A percentile compares a stretch with the other conserved stretches of the same genome.
Evolutionary conservation across 2,113 vertebrate genomes (phyloP).

Genomic region (Chascanopsetta lugubris): DNA sequence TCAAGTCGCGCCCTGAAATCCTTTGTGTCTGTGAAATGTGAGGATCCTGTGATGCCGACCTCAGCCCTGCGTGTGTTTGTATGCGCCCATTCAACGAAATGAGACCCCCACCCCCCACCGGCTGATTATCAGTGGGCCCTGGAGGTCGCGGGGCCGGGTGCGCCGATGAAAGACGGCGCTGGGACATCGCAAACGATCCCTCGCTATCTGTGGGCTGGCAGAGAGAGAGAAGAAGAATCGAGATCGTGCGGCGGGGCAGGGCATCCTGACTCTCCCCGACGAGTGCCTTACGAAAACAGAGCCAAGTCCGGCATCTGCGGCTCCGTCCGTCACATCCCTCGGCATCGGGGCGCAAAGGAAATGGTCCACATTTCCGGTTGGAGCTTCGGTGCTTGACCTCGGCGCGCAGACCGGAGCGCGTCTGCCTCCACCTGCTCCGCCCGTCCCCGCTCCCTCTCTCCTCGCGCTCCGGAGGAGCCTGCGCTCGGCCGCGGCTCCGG

Average conservation of each 20-base stretch:
- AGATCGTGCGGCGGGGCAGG: background rate
- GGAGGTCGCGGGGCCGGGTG: conserved; percentile 57
- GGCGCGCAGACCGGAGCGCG: too few relatives aligned
- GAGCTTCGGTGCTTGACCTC: conserved; percentile 35
- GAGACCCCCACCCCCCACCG: conserved; percentile 24
- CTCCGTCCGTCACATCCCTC: conserved; percentile 38
- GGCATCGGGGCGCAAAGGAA: conserved; percentile 57
- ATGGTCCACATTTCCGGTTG: conserved; percentile 55
- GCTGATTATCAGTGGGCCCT: conserved; percentile 25
- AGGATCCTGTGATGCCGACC: conserved; percentile 43
- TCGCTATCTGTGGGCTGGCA: conserved; percentile 30
- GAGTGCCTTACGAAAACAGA: conserved; percentile 38
- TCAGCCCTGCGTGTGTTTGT: conserved; percentile 26
- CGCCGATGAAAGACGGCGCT: conserved; percentile 46
- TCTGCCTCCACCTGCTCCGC: background rate
- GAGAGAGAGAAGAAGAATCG: conserved; percentile 1
- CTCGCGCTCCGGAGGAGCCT: conserved; percentile 4
- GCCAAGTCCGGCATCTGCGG: conserved; percentile 35
- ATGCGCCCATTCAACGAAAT: conserved; percentile 8
- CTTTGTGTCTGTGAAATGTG: conserved; percentile 52
- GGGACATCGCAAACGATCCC: conserved; percentile 44
- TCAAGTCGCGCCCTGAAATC: conserved; percentile 22
- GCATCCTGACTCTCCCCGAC: too few relatives aligned
- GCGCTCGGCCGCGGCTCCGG: background rate
- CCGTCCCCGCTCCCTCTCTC: too few relatives aligned